Base-by-base conservation (phyloP, 2,113 vertebrate genomes). In the Poeciliopsis retropinna region DNA sequence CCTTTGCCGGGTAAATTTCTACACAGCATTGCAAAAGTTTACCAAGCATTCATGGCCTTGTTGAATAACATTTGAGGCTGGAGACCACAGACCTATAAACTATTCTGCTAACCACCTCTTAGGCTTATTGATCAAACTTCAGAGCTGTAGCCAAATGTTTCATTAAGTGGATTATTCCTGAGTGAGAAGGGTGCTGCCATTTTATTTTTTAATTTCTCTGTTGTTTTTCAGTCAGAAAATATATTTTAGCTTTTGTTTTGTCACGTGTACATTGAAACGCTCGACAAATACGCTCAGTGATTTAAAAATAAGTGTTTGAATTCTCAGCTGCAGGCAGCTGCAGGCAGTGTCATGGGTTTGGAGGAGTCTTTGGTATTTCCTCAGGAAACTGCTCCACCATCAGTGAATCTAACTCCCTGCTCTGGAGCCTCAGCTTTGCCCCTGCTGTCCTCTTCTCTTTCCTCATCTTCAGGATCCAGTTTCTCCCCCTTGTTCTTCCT, bases 281-380 rank as follows among this genome's bases (percentile, higher is more conserved):
- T 57, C 9, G 51, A 57, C 25, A n/a, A 57, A 57, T 57, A 11
- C 8, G 51, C 25, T 57, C 8, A 9, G 25, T 10, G 19, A 28
- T 64, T 64, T 3, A 37, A 11, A 37, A 61, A 72, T 2, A 67
- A 71, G 39, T 67, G 64, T 61, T 37, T 64, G 14, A 71, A 71
- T n/a, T 54, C 67, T 32, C 39, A 27, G 39, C 83, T 77, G 57
- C 28, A 12, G 69, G 65, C 39, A 27, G 39, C 83, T 77, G 57
- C 28, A 12, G 69, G 65, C 13, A 31, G 60, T 65, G 51, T 81
- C 69, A 67, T 5, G 28, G 75, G 78, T 87, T 60, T 72, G 67
- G 75, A 73, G 67, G 73, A 75, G 60, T 73, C 75, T 84, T 32
- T 82, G 89, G 87, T 71, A 88, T 88, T 90, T 91, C 87, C 86